Percentiles rank a stretch among this genome's conserved stretches.
These are phyloP conservation scores for Acridotheres tristis DNA, from an alignment of 2,797 vertebrate species.

Conservation along the genomic window DNA sequence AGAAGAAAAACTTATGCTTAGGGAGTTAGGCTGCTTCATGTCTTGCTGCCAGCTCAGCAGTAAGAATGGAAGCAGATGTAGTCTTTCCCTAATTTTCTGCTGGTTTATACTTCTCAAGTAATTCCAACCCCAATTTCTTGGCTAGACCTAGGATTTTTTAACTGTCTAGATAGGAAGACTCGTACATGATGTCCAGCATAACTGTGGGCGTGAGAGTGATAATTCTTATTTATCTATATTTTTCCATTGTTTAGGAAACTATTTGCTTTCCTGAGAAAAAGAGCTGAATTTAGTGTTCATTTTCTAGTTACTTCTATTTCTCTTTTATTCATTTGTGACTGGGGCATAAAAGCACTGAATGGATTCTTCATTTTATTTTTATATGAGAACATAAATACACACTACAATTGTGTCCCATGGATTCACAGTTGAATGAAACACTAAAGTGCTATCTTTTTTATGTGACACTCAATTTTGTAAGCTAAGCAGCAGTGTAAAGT, in stretches of 20 bases:
- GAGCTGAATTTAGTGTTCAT: background rate
- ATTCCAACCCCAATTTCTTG: background rate
- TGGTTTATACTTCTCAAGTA: background rate
- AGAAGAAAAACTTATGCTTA: background rate
- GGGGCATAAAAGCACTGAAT: background rate
- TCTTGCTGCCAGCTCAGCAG: background rate
- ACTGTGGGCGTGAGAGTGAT: background rate
- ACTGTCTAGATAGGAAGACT: background rate
- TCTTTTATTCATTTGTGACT: background rate
- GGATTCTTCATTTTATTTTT: constrained; percentile 28
- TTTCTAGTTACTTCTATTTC: background rate
- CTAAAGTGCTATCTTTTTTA: background rate
- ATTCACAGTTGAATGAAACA: constrained; percentile 6
- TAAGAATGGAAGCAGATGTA: background rate
- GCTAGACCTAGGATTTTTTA: background rate
- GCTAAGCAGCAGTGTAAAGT: background rate
- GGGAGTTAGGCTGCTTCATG: background rate
- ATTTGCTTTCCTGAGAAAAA: background rate
- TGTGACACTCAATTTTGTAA: constrained; percentile 5
- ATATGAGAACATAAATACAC: constrained; percentile 2
- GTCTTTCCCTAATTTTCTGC: background rate
- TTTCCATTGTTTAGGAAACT: background rate
- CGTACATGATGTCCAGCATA: background rate
- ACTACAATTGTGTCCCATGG: background rate
- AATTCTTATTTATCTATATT: background rate